Base-by-base conservation (phyloP, 2,113 vertebrate species). In the Donacobius atricapilla region DNA sequence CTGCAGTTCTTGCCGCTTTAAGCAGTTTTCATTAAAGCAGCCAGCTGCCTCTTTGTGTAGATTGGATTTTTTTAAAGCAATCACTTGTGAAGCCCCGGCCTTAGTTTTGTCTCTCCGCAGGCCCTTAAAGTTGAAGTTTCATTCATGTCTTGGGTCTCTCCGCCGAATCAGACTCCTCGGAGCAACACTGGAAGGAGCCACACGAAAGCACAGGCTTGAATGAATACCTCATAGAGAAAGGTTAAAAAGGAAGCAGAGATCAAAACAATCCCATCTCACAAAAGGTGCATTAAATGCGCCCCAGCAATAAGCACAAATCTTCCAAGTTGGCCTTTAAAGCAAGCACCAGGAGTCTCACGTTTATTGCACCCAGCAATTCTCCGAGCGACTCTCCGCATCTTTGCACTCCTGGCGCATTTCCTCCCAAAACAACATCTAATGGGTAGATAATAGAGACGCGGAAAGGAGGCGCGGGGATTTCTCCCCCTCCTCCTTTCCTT, bases 11-110 rank as follows among this genome's bases (percentile, higher is more conserved):
- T 96, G 94, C 94, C 95, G 97, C 97, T 98, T 97, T 96, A 97
- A 97, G 97, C 96, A 96, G 97, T 97, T 98, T 98, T 97, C 97
- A 98, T 98, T 98, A 98, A 97, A 98, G 95, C 94, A 95, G 96
- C 97, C 98, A 98, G 97, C 98, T 98, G 98, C 97, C 95, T 98
- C 97, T 98, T 98, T 98, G 98, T 98, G 96, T 95, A 93, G 92
- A 96, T 89, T 97, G 96, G 97, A 92, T 97, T 97, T 97, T 96
- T 95, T 97, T 96, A 63, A 98, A 98, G 96, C 97, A 97, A 96
- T 94, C 95, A 91, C 95, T 97, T 97, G 95, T 98, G 96, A 98
- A 97, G 94, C 89, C 70, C 68, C 84, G 96, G 96, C 97, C 97
- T 97, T 97, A 98, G 98, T 97, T 98, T 97, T 98, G 97, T 98